These are phyloP conservation scores for Lepidochitona cinerea DNA, from an alignment of 2,888 invertebrate genomes.

Conservation along the genomic window DNA sequence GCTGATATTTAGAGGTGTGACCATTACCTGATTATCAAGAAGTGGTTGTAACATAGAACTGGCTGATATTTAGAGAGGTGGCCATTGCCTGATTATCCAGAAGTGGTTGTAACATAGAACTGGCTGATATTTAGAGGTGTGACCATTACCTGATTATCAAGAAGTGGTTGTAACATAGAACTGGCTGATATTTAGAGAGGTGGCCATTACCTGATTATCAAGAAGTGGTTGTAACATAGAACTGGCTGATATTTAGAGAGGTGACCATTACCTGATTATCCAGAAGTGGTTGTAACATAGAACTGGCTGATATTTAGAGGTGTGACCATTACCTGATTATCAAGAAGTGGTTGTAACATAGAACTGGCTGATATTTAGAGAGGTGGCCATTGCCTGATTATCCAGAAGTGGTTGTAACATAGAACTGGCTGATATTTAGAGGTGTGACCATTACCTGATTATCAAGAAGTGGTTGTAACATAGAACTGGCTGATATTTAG, in stretches of 20 bases:
- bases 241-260: constrained; percentile 79
- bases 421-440: constrained; percentile 80
- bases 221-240: constrained; percentile 90
- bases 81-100: constrained; percentile 88
- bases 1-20: neutral
- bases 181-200: constrained; percentile 79
- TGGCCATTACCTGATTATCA: constrained; percentile 84
- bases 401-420: constrained; percentile 95
- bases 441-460: constrained; percentile 79
- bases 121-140: constrained; percentile 79
- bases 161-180: constrained; percentile 87
- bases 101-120: constrained; percentile 87
- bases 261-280: constrained; percentile 84
- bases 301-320: constrained; percentile 79
- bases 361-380: constrained; percentile 80
- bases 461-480: constrained; percentile 95
- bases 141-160: constrained; percentile 87
- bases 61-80: constrained; percentile 78
- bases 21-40: constrained; percentile 88
- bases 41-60: constrained; percentile 87
- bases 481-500: constrained; percentile 77
- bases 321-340: constrained; percentile 82
- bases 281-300: constrained; percentile 90
- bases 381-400: constrained; percentile 79
- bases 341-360: constrained; percentile 92